phyloP scores from a whole-genome alignment of 2,113 vertebrate genomes.

The Silurus meridionalis region DNA sequence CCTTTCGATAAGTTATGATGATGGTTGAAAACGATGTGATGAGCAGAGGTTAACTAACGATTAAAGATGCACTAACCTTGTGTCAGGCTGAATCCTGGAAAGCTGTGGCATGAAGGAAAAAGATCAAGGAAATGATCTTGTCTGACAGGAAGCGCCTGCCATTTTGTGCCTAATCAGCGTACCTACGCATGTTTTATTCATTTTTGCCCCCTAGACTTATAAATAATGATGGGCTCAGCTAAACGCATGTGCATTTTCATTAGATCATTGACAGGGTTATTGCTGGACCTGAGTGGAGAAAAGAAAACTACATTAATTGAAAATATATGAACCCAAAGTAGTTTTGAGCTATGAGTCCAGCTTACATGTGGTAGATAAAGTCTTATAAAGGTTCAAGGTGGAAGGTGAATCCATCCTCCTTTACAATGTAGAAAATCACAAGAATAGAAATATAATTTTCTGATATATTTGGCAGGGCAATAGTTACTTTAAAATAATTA shows the following conservation, averaged over 20 bases:
- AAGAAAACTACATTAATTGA: slow-evolving; percentile 22
- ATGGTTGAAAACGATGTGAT: slow-evolving; percentile 19
- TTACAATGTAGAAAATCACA: not conserved
- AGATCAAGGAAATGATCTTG: slow-evolving; percentile 43
- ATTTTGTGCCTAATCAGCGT: slow-evolving; percentile 54
- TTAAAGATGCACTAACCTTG: slow-evolving; percentile 32
- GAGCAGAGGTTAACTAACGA: slow-evolving; percentile 18
- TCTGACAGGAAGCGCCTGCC: slow-evolving; percentile 37
- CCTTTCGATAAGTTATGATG: not conserved
- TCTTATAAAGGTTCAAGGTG: too few species aligned
- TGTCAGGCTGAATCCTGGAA: slow-evolving; percentile 19
- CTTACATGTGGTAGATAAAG: not conserved
- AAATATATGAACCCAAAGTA: not conserved
- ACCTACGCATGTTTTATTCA: slow-evolving; percentile 65
- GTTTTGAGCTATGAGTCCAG: too few species aligned
- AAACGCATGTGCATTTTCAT: slow-evolving; percentile 55
- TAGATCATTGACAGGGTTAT: slow-evolving; percentile 48
- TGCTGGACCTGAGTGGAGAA: slow-evolving; percentile 48
- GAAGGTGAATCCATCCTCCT: not conserved
- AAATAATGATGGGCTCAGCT: slow-evolving; percentile 50
- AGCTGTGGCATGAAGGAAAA: slow-evolving; percentile 5
- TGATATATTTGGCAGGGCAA: not conserved
- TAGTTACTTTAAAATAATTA: not conserved
- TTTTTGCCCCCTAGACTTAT: slow-evolving; percentile 48
- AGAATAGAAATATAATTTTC: not conserved